phyloP scores from a whole-genome alignment of 37 sponge, comb jelly and placozoan species.

The Axinella damicornis region DNA sequence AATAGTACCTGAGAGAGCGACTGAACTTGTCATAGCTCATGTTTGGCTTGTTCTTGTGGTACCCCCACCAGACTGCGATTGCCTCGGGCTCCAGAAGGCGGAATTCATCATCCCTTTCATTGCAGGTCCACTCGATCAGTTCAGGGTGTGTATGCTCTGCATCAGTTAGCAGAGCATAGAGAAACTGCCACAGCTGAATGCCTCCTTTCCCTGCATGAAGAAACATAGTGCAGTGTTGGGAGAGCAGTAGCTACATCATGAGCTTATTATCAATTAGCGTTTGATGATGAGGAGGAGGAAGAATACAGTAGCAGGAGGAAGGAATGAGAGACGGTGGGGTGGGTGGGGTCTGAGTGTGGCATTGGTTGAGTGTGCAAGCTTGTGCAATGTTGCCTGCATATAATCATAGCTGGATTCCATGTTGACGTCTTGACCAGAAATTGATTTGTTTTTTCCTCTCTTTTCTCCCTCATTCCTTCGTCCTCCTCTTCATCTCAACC shows the following conservation, averaged over 20 bases:
- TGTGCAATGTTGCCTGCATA: too few relatives aligned
- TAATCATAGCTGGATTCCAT: too few relatives aligned
- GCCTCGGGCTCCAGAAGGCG: slow-evolving; percentile 81
- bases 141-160: slow-evolving; percentile 40
- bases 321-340: too few relatives aligned
- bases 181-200: slow-evolving; percentile 90
- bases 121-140: slow-evolving; percentile 82
- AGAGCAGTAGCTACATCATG: too few relatives aligned
- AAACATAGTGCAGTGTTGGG: neutral
- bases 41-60: slow-evolving; percentile 77
- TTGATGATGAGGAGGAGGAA: too few relatives aligned
- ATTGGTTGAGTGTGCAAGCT: too few relatives aligned
- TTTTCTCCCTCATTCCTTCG: too few relatives aligned
- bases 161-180: slow-evolving; percentile 74
- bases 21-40: slow-evolving; percentile 93
- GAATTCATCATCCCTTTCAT: slow-evolving; percentile 63
- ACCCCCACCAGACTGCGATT: slow-evolving; percentile 86
- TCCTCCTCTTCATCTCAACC: neutral
- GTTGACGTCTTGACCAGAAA: too few relatives aligned
- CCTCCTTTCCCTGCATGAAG: slow-evolving; percentile 71
- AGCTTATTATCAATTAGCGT: too few relatives aligned
- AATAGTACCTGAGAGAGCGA: slow-evolving; percentile 91
- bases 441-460: too few relatives aligned
- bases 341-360: too few relatives aligned
- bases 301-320: too few relatives aligned